These are phyloP conservation scores for Halcyon leucocephala DNA, from an alignment of 2,797 vertebrate species.

Conservation along the genomic window DNA sequence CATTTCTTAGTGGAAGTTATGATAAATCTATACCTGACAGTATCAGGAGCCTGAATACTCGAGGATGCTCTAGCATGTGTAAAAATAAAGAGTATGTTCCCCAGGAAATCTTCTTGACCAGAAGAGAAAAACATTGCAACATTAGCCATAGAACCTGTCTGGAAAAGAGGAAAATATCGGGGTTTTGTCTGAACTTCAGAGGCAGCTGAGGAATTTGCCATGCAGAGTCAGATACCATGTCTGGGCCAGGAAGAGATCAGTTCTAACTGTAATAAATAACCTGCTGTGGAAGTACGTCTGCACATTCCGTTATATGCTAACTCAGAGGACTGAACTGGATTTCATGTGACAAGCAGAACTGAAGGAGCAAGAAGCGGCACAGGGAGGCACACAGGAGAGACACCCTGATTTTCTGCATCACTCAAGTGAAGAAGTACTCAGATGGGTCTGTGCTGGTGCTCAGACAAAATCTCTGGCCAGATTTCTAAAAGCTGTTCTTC, in stretches of 20 bases:
- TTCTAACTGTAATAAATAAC: background rate
- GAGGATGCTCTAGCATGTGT: background rate
- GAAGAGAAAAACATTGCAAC: background rate
- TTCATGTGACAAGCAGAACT: background rate
- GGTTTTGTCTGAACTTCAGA: background rate
- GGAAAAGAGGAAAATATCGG: background rate
- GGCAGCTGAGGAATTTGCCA: background rate
- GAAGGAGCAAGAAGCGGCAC: background rate
- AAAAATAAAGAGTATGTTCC: background rate
- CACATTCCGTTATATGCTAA: background rate
- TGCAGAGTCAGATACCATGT: background rate
- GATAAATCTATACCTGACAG: background rate
- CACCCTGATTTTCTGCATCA: background rate
- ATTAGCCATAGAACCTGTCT: background rate
- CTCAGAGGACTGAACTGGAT: background rate
- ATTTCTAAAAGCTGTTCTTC: background rate
- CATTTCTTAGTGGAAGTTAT: background rate
- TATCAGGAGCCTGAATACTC: background rate
- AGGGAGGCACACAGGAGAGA: background rate
- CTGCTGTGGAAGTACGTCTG: background rate
- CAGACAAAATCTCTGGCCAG: background rate
- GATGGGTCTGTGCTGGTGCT: background rate
- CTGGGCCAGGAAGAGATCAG: background rate
- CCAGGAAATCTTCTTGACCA: background rate
- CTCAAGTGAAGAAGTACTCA: background rate